These are phyloP conservation scores for Oenanthe melanoleuca DNA, from an alignment of 2,113 vertebrate species.

Conservation along the genomic window DNA sequence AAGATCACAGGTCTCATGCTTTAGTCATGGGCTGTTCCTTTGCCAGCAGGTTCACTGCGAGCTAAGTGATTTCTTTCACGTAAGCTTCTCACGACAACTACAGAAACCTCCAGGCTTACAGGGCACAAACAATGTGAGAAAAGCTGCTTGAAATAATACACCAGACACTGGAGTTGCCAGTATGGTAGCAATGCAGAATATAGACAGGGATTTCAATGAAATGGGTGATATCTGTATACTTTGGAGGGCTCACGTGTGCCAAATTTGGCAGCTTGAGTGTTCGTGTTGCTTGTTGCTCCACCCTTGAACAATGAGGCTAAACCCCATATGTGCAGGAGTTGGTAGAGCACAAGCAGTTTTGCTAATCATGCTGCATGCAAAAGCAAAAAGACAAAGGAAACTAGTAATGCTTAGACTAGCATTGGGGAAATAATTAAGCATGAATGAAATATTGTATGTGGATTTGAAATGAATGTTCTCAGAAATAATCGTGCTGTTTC, in stretches of 20 bases:
- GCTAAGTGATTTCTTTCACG: conserved; percentile 61
- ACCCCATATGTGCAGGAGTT: conserved; percentile 41
- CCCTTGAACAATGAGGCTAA: conserved; percentile 62
- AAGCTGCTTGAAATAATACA: conserved; percentile 59
- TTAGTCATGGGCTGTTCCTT: neutral
- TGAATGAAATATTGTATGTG: conserved; percentile 47
- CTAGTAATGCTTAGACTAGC: conserved; percentile 25
- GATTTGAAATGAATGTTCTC: conserved; percentile 55
- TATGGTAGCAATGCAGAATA: conserved; percentile 35
- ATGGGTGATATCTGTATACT: neutral
- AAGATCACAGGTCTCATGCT: conserved; percentile 44
- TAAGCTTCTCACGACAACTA: conserved; percentile 37
- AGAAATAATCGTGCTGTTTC: conserved; percentile 57
- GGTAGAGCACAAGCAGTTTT: conserved; percentile 15
- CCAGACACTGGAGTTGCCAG: conserved; percentile 51
- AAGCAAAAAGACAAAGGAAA: conserved; percentile 66
- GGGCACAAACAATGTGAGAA: conserved; percentile 50
- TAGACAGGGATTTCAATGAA: conserved; percentile 19
- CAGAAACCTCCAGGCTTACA: conserved; percentile 66
- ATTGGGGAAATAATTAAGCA: conserved; percentile 56
- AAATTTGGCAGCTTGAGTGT: conserved; percentile 40
- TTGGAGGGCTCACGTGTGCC: conserved; percentile 31
- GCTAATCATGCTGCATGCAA: conserved; percentile 48
- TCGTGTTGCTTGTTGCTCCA: conserved; percentile 44
- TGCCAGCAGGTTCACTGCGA: conserved; percentile 39